Evolutionary conservation across 2,797 vertebrate species (phyloP).

Genomic region (Martes flavigula): DNA sequence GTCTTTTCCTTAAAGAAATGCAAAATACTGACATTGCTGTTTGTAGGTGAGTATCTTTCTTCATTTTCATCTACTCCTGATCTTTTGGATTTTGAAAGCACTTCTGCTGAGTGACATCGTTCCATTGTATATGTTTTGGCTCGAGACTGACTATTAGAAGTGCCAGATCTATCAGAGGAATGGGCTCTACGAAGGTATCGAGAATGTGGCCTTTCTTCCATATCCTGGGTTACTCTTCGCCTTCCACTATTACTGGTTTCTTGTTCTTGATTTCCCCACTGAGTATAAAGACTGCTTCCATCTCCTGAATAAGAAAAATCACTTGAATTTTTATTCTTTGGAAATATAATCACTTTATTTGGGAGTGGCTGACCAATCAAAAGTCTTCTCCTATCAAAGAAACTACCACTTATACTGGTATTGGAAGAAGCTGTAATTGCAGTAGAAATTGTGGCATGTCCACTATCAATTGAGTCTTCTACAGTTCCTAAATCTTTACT

Average conservation of each 20-base stretch:
- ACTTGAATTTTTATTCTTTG: constrained; percentile 83
- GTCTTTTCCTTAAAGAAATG: constrained; percentile 87
- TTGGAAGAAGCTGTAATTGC: constrained; percentile 88
- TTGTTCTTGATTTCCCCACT: constrained; percentile 84
- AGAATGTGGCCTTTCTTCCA: constrained; percentile 89
- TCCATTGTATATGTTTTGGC: constrained; percentile 80
- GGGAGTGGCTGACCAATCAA: constrained; percentile 91
- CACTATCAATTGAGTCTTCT: constrained; percentile 96
- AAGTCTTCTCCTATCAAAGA: constrained; percentile 91
- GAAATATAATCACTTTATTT: constrained; percentile 91
- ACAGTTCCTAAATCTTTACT: constrained; percentile 89
- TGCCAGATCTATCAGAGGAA: constrained; percentile 92
- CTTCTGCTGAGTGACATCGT: constrained; percentile 93
- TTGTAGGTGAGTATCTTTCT: constrained; percentile 82
- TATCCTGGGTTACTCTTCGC: constrained; percentile 79
- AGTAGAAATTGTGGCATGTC: constrained; percentile 96
- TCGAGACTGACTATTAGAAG: constrained; percentile 78
- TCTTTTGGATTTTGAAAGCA: constrained; percentile 84
- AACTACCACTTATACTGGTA: constrained; percentile 87
- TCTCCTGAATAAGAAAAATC: constrained; percentile 84
- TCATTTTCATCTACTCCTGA: constrained; percentile 74
- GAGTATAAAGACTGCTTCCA: constrained; percentile 82
- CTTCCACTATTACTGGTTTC: constrained; percentile 82
- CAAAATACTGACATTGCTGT: constrained; percentile 81
- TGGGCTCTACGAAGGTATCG: constrained; percentile 94